These are phyloP conservation scores for Anarrhichthys ocellatus DNA, from an alignment of 2,113 vertebrate genomes.

Conservation along the genomic window DNA sequence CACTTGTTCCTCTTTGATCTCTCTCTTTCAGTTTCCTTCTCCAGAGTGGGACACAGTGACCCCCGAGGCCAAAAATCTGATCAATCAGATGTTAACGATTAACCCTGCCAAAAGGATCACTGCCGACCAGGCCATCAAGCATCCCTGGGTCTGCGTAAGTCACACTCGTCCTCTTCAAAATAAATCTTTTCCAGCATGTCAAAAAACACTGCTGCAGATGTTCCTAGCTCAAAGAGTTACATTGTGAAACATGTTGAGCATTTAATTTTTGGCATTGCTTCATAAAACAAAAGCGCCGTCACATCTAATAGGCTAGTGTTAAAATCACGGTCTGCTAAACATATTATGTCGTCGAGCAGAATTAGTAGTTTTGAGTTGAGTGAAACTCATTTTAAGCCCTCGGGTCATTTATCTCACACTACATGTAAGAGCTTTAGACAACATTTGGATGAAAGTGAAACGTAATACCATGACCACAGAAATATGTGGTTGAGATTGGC, in stretches of 20 bases:
- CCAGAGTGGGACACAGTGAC: constrained; percentile 99
- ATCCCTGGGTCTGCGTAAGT: constrained; percentile 99
- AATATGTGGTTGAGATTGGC: neutral
- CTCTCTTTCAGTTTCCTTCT: constrained; percentile 91
- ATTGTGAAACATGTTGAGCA: too few species aligned
- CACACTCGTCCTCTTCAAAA: neutral
- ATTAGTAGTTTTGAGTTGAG: neutral
- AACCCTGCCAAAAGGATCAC: constrained; percentile 99
- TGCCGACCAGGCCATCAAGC: constrained; percentile 97
- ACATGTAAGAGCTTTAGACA: too few species aligned
- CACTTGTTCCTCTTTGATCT: neutral
- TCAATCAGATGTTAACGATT: constrained; percentile 99
- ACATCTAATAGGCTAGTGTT: neutral
- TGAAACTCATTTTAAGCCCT: neutral
- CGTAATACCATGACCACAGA: neutral
- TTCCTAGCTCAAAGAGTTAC: neutral
- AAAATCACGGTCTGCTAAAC: neutral
- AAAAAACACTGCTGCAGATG: neutral
- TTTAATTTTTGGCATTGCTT: too few species aligned
- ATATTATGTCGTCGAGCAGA: neutral
- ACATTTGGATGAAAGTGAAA: too few species aligned
- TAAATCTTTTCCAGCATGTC: neutral
- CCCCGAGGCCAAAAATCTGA: constrained; percentile 98
- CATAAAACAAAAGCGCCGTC: too few species aligned
- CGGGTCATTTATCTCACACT: neutral